Base-by-base conservation (phyloP, 2,113 vertebrate genomes). In the Rhinogobius similis region DNA sequence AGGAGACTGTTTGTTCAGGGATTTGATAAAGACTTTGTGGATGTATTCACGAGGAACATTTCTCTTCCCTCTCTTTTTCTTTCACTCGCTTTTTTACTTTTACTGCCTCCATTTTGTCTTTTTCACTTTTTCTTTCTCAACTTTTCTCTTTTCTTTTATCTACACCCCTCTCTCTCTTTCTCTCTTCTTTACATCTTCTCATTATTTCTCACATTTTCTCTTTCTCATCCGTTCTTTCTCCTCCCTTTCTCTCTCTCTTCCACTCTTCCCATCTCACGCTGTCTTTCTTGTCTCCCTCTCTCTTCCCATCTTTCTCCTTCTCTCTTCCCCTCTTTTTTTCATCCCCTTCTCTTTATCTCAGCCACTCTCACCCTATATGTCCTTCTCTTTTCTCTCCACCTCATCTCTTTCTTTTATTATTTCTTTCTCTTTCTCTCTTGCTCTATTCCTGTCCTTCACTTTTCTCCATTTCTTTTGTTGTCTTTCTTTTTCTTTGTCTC, bases 1-100 rank as follows among this genome's bases (percentile, higher is more conserved):
- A 79, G 66, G 50, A 65, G 21, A 43, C 5, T 70, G 77, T 83
- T 89, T 82, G 68, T 41, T 82, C 68, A 2, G 61, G 65, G 74
- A 62, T 83, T 53, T 70, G 68, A 74, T 86, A 81, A 86, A 77
- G 81, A 63, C 74, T 80, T 80, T 61, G 61, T 62, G 62, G 71
- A 36, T 75, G 77, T 79, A 53, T 63, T 75, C 62, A 29, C 46
- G 44, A 46, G 63, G 61, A 39, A 67, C 76, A 65, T 44, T 14
- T 5, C 1, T 66, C 65, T 69, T 58, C 38, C 10, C 8, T 39
- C 38, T 39, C 38, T 39, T 39, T 39, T 39, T 10, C 9, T 11
- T 39, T 39, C 38, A 10, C 8, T 29, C 29, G 5, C 38, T 39
- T 8, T 39, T 8, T 39, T 39, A 1, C 8, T 10, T 39, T 10